A percentile compares a stretch with the other conserved stretches of the same genome.
Conservation (phyloP, 1,140 invertebrate genomes). For the Zaprionus kolodkinae region DNA sequence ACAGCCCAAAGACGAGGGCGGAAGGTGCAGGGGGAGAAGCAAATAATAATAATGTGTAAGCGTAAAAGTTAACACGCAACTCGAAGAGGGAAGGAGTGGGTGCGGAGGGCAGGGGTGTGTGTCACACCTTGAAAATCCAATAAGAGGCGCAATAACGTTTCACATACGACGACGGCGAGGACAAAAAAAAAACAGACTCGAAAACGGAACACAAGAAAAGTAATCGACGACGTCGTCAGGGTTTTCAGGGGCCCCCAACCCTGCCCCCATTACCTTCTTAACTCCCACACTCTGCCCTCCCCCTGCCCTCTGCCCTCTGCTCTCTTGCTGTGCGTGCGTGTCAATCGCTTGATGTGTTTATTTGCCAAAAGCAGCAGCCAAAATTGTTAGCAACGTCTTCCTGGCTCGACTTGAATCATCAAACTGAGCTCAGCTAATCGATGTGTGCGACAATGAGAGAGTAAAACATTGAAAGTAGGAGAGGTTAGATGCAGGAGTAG, state of each 20-base stretch:
- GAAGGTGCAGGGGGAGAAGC: background rate
- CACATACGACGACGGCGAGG: slow-evolving; percentile 11
- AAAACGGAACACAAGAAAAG: slow-evolving; percentile 28
- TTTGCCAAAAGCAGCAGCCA: slow-evolving; percentile 52
- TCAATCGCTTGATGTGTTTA: slow-evolving; percentile 75
- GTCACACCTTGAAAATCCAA: slow-evolving; percentile 58
- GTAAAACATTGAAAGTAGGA: background rate
- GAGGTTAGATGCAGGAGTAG: background rate
- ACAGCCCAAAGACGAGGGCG: background rate
- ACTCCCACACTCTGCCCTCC: background rate
- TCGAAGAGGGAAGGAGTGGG: background rate
- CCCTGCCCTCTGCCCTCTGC: background rate
- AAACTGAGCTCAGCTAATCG: slow-evolving; percentile 51
- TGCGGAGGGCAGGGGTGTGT: slow-evolving; percentile 25
- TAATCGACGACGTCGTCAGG: slow-evolving; percentile 31
- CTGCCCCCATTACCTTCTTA: background rate
- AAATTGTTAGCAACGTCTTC: slow-evolving; percentile 12
- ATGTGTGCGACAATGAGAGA: slow-evolving; percentile 66
- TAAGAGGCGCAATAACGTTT: slow-evolving; percentile 22
- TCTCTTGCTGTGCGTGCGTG: slow-evolving; percentile 50
- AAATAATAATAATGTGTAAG: slow-evolving; percentile 25
- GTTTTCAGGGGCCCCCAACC: background rate
- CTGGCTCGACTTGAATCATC: background rate
- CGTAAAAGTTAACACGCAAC: slow-evolving; percentile 11
- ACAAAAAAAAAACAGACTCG: slow-evolving; percentile 22